These are phyloP conservation scores for Sminthurinus aureus DNA, from an alignment of 2,888 invertebrate species.

Conservation along the genomic window DNA sequence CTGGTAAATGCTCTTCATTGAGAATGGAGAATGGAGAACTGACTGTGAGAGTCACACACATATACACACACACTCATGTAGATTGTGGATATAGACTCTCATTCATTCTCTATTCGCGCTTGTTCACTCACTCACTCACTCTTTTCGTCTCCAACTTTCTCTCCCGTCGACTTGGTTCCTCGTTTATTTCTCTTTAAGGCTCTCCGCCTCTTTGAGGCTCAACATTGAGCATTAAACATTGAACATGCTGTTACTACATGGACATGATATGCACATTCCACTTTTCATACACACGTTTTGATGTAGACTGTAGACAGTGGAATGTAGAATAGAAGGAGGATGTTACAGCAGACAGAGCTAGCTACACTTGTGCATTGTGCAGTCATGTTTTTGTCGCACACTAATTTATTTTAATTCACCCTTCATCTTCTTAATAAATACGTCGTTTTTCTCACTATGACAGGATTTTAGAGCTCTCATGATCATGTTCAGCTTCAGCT, in stretches of 20 bases:
- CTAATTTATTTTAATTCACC: slow-evolving; percentile 41
- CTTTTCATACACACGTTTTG: background rate
- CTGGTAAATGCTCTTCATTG: slow-evolving; percentile 49
- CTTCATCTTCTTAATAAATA: slow-evolving; percentile 39
- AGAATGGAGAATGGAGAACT: background rate
- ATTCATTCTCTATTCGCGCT: slow-evolving; percentile 33
- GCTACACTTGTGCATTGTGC: background rate
- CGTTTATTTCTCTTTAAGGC: slow-evolving; percentile 27
- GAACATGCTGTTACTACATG: background rate
- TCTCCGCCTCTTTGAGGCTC: slow-evolving; percentile 27
- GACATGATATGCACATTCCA: background rate
- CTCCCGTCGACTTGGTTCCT: slow-evolving; percentile 6
- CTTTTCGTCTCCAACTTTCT: slow-evolving; percentile 9
- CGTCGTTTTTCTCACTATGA: slow-evolving; percentile 61
- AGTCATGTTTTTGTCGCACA: slow-evolving; percentile 32
- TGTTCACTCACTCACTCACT: slow-evolving; percentile 28
- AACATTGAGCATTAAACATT: background rate
- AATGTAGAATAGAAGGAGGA: too few relatives aligned
- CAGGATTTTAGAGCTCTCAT: slow-evolving; percentile 75
- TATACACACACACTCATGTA: too few relatives aligned
- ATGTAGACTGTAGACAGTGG: too few relatives aligned
- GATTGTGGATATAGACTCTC: background rate
- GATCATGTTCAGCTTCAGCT: background rate
- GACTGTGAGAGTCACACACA: too few relatives aligned
- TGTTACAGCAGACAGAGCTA: background rate